These are phyloP conservation scores for Capra hircus DNA, from an alignment of 2,113 vertebrate species.

Conservation along the genomic window DNA sequence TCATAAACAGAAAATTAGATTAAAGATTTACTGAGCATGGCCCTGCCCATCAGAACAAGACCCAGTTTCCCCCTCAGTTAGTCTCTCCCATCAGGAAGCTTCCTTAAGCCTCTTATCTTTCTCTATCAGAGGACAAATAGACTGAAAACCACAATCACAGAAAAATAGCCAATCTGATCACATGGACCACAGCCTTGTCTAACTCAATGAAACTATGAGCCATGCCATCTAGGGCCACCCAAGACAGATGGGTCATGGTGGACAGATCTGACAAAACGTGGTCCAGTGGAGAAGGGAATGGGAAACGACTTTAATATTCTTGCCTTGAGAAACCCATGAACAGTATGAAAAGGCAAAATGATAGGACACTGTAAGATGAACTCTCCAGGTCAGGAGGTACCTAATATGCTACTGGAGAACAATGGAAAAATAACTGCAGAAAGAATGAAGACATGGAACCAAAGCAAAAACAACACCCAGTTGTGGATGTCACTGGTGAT, in stretches of 20 bases:
- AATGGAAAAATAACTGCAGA: background rate
- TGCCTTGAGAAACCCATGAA: background rate
- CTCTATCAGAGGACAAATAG: background rate
- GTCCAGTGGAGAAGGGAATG: background rate
- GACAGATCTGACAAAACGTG: background rate
- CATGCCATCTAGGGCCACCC: background rate
- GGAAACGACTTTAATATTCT: background rate
- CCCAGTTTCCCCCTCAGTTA: background rate
- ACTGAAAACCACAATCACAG: background rate
- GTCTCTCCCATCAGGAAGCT: background rate
- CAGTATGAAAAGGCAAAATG: background rate
- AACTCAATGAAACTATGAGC: background rate
- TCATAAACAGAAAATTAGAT: background rate
- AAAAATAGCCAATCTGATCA: background rate
- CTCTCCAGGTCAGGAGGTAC: rapidly evolving
- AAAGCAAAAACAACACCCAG: background rate
- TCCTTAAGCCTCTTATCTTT: background rate
- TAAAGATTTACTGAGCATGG: background rate
- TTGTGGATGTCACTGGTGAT: background rate
- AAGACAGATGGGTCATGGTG: background rate
- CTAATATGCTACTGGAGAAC: background rate
- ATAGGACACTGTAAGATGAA: background rate
- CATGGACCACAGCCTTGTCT: background rate
- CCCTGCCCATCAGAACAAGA: background rate
- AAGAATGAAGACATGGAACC: background rate